Percentiles rank a stretch among this genome's conserved stretches.
Evolutionary conservation across 2,888 invertebrate species (phyloP).

Genomic region (Cantharis rustica): DNA sequence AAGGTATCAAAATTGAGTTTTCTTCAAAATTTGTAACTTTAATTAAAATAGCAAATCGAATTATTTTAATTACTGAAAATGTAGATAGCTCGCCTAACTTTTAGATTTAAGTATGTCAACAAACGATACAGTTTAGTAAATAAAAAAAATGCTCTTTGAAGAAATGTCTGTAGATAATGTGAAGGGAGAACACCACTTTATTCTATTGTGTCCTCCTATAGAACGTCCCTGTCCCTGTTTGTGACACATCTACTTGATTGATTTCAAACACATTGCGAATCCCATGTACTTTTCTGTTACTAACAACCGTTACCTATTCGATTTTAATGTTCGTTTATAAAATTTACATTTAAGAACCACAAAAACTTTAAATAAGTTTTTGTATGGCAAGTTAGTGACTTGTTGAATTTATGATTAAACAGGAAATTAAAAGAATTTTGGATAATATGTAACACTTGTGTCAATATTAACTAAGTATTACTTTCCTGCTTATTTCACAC

Average conservation of each 20-base stretch:
- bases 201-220: conserved; percentile 41
- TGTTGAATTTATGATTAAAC: background rate
- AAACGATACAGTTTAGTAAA: conserved; percentile 18
- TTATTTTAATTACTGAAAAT: background rate
- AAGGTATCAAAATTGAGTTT: too few species aligned
- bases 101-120: background rate
- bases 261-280: conserved; percentile 45
- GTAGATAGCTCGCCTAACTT: background rate
- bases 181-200: conserved; percentile 35
- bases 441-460: conserved; percentile 17
- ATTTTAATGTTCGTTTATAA: background rate
- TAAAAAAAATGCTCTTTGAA: conserved; percentile 21
- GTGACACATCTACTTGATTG: conserved; percentile 44
- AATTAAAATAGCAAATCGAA: background rate
- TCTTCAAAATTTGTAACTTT: too few species aligned
- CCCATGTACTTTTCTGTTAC: conserved; percentile 35
- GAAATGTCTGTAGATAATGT: conserved; percentile 29
- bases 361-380: background rate
- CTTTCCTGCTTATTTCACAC: conserved; percentile 21
- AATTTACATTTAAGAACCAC: background rate
- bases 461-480: conserved; percentile 22
- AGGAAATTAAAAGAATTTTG: background rate
- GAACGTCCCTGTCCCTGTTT: conserved; percentile 45
- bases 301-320: conserved; percentile 10
- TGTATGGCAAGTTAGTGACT: background rate